Base-by-base conservation (phyloP, 2,113 vertebrate species). In the Sorex fumeus region DNA sequence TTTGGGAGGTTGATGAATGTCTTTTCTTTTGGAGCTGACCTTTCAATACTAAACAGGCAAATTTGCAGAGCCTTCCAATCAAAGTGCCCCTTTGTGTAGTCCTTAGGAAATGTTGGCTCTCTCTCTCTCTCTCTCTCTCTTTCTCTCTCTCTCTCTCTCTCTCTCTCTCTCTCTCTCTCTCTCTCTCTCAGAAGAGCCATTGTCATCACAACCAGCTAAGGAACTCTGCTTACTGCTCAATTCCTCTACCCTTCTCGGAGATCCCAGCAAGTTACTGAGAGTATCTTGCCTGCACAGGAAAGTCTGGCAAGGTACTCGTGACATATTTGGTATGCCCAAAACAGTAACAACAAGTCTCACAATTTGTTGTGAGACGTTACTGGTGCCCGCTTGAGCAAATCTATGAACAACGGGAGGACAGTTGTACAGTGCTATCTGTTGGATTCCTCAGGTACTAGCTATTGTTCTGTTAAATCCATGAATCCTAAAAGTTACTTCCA, bases 11-110 rank as follows among this genome's bases (percentile, higher is more conserved):
- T 50, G 45, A 93, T 77, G 81, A 72, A 47, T 36, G n/a, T 34
- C 62, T 84, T 77, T 74, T 30, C 60, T 87, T 64, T 91, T 47
- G 81, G 32, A 84, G 80, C 25, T 87, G 93, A 64, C 45, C 32
- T 94, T 94, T 90, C 45, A 30, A 40, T 53, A 81, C 21, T 8
- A 74, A 91, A 32, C 34, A 88, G 90, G 40, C 8, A 70, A 62
- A 47, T 70, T 23, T 71, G 28, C 23, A 43, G 53, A 76, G 47
- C 60, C 18, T 23, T 9, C 71, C 72, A 34, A 70, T 60, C 28
- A 88, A 93, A 23, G 43, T n/a, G 53, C 0, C 47, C 18, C 19
- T 84, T 80, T 12, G 5, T 47, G 3, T 62, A 28, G 10, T 79
- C 28, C 53, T 30, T 7, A 11, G 64, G 28, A 74, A 71, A 85